Evolutionary conservation across 1,140 invertebrate genomes (phyloP).

Genomic region (Metopolophium dirhodum): DNA sequence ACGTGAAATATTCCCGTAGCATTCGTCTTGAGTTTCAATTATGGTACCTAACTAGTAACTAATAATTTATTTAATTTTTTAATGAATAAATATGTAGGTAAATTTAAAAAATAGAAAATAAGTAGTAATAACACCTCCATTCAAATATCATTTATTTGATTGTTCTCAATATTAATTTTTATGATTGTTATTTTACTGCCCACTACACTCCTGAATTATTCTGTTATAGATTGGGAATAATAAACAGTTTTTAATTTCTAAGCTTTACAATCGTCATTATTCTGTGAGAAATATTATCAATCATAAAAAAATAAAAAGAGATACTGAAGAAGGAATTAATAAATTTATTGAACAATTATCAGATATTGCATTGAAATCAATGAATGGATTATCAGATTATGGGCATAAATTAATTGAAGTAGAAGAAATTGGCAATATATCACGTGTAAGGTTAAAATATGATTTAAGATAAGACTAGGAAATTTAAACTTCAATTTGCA

Average conservation of each 20-base stretch:
- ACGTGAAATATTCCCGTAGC: not conserved
- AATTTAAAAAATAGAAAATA: not conserved
- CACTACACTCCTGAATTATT: not conserved
- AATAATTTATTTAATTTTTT: not conserved
- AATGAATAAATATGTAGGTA: not conserved
- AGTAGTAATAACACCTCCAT: not conserved
- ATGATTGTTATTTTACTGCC: not conserved
- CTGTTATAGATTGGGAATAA: constrained; percentile 4
- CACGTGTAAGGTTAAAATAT: constrained; percentile 10
- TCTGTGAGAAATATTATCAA: not conserved
- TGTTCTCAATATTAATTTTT: not conserved
- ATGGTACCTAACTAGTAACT: not conserved
- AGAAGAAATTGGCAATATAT: constrained; percentile 3
- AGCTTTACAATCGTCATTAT: not conserved
- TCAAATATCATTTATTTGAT: not conserved
- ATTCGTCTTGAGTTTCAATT: not conserved
- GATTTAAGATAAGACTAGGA: not conserved
- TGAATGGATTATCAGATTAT: not conserved
- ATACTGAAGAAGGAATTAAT: not conserved
- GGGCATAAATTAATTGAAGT: constrained; percentile 13
- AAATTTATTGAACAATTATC: not conserved
- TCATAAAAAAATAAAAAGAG: not conserved
- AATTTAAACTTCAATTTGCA: not conserved
- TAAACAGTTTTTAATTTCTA: not conserved
- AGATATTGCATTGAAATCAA: not conserved